Percentiles rank a stretch among this genome's conserved stretches.
Evolutionary conservation across 2,113 vertebrate species (phyloP).

Genomic region (Labeo catla): DNA sequence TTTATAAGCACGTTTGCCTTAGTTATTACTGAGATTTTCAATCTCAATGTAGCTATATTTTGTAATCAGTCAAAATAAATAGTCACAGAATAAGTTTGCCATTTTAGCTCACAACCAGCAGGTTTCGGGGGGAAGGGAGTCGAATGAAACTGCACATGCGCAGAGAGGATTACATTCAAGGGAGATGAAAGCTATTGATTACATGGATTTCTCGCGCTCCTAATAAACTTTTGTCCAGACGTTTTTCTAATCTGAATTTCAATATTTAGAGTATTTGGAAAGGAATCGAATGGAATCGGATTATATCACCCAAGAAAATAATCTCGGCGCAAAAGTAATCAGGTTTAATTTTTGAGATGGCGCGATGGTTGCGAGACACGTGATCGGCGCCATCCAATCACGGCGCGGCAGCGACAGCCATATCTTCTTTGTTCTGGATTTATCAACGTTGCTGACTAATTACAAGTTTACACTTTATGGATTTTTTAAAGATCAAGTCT

Average conservation of each 20-base stretch:
- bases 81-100: background rate
- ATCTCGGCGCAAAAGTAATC: conserved; percentile 7
- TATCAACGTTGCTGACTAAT: conserved; percentile 11
- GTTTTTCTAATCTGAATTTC: background rate
- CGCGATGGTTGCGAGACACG: conserved; percentile 12
- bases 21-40: background rate
- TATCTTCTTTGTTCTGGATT: conserved; percentile 42
- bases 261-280: background rate
- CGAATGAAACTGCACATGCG: conserved; percentile 36
- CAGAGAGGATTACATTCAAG: conserved; percentile 8
- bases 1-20: background rate
- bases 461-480: background rate
- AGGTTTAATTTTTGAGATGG: conserved; percentile 25
- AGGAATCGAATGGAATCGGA: background rate
- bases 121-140: background rate
- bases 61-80: background rate
- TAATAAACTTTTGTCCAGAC: background rate
- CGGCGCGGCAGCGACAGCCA: background rate
- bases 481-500: background rate
- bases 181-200: conserved; percentile 44
- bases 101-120: background rate
- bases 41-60: background rate
- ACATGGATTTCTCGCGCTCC: conserved; percentile 22
- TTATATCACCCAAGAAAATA: background rate
- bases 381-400: conserved; percentile 16